Percentiles rank a stretch among this genome's conserved stretches.
Conservation (phyloP, 2,113 vertebrate genomes). For the Sapayoa aenigma region DNA sequence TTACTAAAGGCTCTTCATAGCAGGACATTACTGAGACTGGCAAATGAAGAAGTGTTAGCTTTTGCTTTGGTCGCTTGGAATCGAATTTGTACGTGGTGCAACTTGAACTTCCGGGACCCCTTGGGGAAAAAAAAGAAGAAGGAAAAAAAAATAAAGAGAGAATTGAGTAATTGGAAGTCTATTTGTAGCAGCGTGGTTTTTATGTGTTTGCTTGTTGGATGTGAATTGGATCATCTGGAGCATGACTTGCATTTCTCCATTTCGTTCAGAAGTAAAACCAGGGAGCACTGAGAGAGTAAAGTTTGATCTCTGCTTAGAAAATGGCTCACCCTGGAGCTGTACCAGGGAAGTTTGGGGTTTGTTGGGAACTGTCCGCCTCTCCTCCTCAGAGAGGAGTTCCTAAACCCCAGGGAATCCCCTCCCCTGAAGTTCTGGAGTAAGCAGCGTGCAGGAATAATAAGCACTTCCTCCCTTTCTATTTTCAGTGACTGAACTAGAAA, state of each 20-base stretch:
- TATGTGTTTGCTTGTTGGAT: not conserved
- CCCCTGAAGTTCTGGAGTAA: constrained; percentile 14
- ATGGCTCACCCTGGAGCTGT: constrained; percentile 9
- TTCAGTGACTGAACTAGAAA: constrained; percentile 29
- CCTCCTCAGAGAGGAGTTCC: constrained; percentile 33
- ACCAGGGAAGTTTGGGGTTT: not conserved
- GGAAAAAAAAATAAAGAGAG: not conserved
- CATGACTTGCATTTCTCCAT: not conserved
- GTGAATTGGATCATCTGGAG: not conserved
- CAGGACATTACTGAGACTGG: not conserved
- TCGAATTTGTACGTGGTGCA: not conserved
- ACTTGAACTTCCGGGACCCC: not conserved
- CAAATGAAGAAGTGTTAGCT: not conserved
- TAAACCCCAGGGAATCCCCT: constrained; percentile 56
- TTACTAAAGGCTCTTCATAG: not conserved
- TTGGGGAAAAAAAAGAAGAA: not conserved
- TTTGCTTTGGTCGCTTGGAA: not conserved
- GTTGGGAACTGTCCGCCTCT: constrained; percentile 19
- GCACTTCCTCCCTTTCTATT: constrained; percentile 52
- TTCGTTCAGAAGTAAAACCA: not conserved
- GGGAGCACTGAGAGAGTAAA: not conserved
- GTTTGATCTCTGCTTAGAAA: constrained; percentile 8
- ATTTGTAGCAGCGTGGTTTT: not conserved
- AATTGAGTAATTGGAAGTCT: not conserved
- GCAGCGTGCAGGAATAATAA: constrained; percentile 23